Percentiles rank a stretch among this genome's conserved stretches.
Conservation (phyloP, 1,140 invertebrate species). For the Ridgeia piscesae region DNA sequence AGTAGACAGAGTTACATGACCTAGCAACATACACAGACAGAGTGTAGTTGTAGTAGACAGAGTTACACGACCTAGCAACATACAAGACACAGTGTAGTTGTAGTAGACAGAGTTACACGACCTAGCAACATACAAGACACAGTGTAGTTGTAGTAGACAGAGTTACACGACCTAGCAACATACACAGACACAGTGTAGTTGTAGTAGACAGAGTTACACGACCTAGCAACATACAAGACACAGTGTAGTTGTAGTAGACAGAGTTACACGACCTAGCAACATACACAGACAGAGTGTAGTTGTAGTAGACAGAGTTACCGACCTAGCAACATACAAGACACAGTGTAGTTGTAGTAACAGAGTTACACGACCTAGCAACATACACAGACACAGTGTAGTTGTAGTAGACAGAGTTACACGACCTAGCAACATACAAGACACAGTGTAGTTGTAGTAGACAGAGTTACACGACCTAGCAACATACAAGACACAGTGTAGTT, state of each 20-base stretch:
- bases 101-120: neutral
- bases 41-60: neutral
- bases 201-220: neutral
- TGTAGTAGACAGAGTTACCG: neutral
- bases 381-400: neutral
- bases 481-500: neutral
- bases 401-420: neutral
- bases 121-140: neutral
- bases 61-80: too few relatives aligned
- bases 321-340: neutral
- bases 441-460: neutral
- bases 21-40: neutral
- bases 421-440: neutral
- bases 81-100: neutral
- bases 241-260: neutral
- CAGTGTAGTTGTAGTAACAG: neutral
- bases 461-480: too few relatives aligned
- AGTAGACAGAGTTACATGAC: neutral
- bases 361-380: too few relatives aligned
- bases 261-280: too few relatives aligned
- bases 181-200: neutral
- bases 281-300: neutral
- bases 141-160: neutral
- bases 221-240: neutral
- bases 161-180: too few relatives aligned